phyloP scores from a whole-genome alignment of 2,113 vertebrate genomes.

The Choloepus hoffmanni region DNA sequence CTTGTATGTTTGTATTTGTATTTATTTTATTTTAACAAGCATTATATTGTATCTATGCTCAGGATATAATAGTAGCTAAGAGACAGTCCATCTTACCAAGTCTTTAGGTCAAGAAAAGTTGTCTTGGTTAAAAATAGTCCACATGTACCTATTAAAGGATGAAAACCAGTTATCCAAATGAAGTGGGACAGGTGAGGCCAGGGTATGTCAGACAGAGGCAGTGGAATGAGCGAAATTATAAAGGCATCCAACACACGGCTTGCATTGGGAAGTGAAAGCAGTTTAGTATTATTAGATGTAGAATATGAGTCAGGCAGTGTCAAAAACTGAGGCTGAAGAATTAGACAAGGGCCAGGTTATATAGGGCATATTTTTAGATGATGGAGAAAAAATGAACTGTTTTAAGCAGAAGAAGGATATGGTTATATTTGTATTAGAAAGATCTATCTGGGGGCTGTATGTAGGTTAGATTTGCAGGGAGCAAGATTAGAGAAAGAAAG shows the following conservation, averaged over 20 bases:
- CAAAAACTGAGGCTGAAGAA: not conserved
- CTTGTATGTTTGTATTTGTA: not conserved
- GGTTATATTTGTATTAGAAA: not conserved
- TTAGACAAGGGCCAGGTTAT: not conserved
- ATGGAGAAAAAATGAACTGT: not conserved
- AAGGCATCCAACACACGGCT: not conserved
- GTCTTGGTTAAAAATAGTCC: not conserved
- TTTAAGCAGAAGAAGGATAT: not conserved
- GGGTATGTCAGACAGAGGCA: not conserved
- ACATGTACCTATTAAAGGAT: not conserved
- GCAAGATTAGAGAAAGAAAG: not conserved
- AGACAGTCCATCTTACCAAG: not conserved
- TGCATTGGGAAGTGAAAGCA: not conserved
- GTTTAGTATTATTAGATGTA: not conserved
- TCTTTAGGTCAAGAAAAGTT: not conserved
- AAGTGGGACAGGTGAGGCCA: not conserved
- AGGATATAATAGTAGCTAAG: not conserved
- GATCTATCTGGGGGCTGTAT: not conserved
- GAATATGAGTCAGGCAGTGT: not conserved
- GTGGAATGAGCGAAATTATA: not conserved
- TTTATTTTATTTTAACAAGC: slow-evolving; percentile 7
- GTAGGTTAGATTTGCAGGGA: not conserved
- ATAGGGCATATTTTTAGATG: not conserved
- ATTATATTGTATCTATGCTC: not conserved
- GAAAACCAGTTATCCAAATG: not conserved